These are phyloP conservation scores for Lysandra coridon DNA, from an alignment of 2,888 invertebrate genomes.

Conservation along the genomic window DNA sequence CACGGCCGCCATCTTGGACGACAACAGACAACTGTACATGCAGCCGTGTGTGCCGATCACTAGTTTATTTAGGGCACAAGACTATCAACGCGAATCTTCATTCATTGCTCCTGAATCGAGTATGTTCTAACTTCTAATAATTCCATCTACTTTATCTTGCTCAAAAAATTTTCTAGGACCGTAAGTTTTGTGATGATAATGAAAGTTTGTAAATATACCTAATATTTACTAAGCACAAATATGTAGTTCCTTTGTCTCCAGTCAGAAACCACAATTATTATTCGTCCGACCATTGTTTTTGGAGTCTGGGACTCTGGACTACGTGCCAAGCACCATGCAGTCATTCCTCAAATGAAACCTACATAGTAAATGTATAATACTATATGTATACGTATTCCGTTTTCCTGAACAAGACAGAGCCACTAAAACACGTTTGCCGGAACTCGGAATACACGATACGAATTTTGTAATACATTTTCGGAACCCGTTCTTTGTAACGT, in stretches of 20 bases:
- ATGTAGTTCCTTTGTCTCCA: not conserved
- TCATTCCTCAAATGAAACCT: not conserved
- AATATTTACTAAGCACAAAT: not conserved
- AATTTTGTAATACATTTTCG: not conserved
- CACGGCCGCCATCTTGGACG: slow-evolving; percentile 63
- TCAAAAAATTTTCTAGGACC: not conserved
- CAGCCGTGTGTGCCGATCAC: slow-evolving; percentile 49
- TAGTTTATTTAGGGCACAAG: slow-evolving; percentile 54
- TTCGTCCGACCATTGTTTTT: not conserved
- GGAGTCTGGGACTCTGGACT: not conserved
- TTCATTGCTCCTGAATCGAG: slow-evolving; percentile 37
- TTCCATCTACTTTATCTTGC: not conserved
- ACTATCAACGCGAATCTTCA: slow-evolving; percentile 48
- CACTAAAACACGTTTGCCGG: slow-evolving; percentile 3
- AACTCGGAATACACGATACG: not conserved
- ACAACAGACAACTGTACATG: slow-evolving; percentile 34
- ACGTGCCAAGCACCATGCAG: not conserved
- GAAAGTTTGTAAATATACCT: no score
- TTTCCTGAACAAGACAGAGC: not conserved
- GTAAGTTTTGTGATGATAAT: no score
- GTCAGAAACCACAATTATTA: not conserved
- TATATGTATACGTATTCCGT: not conserved
- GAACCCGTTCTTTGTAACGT: not conserved
- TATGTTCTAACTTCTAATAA: slow-evolving; percentile 36
- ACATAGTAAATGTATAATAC: not conserved